Percentiles rank a stretch among this genome's conserved stretches.
These are phyloP conservation scores for Rhagonycha fulva DNA, from an alignment of 2,888 invertebrate genomes.

Conservation along the genomic window DNA sequence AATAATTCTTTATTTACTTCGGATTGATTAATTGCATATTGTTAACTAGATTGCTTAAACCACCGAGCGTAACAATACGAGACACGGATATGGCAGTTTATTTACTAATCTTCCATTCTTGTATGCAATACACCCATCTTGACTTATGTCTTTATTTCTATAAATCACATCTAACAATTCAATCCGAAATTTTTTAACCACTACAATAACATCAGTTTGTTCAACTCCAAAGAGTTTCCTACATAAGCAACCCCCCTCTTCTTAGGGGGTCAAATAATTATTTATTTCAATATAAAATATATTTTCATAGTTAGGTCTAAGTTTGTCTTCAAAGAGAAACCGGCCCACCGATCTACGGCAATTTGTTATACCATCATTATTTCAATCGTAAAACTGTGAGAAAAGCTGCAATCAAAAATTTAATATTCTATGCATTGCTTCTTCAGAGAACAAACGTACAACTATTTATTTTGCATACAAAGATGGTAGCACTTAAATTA, in stretches of 20 bases:
- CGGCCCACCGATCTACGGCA: neutral
- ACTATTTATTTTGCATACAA: conserved; percentile 19
- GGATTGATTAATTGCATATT: conserved; percentile 29
- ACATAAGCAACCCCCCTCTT: too few species aligned
- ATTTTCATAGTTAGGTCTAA: too few species aligned
- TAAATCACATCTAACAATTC: neutral
- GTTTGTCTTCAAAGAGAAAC: too few species aligned
- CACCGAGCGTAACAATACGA: neutral
- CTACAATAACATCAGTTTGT: too few species aligned
- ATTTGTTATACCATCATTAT: neutral
- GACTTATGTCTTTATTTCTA: neutral
- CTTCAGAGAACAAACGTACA: conserved; percentile 23
- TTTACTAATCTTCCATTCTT: neutral
- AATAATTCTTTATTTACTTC: conserved; percentile 18
- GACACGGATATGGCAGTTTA: conserved; percentile 1
- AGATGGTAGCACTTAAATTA: conserved; percentile 2
- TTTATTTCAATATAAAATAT: too few species aligned
- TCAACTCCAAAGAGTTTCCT: too few species aligned
- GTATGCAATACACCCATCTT: neutral
- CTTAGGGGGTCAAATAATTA: too few species aligned
- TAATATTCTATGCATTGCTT: neutral
- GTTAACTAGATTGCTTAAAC: conserved; percentile 2
- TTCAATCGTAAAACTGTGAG: neutral
- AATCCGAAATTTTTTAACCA: neutral
- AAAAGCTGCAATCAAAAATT: neutral